A percentile compares a stretch with the other conserved stretches of the same genome.
phyloP scores from a whole-genome alignment of 2,888 invertebrate genomes.

The Melipona beecheii region DNA sequence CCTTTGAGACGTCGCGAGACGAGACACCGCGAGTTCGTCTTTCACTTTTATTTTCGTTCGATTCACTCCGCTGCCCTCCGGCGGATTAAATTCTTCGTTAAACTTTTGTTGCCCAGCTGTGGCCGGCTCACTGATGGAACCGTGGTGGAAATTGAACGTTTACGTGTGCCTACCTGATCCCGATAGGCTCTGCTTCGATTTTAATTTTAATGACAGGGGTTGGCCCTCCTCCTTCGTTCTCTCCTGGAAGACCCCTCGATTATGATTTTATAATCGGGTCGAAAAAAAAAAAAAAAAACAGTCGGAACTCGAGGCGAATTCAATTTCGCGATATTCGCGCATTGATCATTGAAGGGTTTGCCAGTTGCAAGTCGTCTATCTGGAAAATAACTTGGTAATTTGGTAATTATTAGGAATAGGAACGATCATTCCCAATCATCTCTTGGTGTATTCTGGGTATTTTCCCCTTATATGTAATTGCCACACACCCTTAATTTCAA shows the following conservation, averaged over 20 bases:
- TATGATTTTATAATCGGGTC: neutral
- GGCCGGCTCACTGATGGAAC: neutral
- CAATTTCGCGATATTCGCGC: neutral
- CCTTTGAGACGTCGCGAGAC: constrained; percentile 10
- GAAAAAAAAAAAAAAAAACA: neutral
- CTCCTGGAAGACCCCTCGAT: neutral
- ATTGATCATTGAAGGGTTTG: neutral
- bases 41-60: constrained; percentile 50
- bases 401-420: too few species aligned
- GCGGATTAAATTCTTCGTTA: constrained; percentile 14
- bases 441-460: too few species aligned
- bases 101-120: constrained; percentile 12
- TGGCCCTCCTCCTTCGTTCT: neutral
- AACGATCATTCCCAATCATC: too few species aligned
- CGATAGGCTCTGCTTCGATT: constrained; percentile 1
- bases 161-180: neutral
- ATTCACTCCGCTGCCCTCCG: neutral
- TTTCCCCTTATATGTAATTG: too few species aligned
- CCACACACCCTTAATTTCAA: too few species aligned
- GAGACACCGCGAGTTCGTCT: constrained; percentile 36
- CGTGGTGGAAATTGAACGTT: constrained; percentile 6
- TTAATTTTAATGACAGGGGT: constrained; percentile 22
- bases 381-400: too few species aligned
- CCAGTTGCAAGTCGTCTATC: neutral
- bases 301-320: neutral